Evolutionary conservation across 1,140 invertebrate genomes (phyloP).

Genomic region (Laupala kohalensis): DNA sequence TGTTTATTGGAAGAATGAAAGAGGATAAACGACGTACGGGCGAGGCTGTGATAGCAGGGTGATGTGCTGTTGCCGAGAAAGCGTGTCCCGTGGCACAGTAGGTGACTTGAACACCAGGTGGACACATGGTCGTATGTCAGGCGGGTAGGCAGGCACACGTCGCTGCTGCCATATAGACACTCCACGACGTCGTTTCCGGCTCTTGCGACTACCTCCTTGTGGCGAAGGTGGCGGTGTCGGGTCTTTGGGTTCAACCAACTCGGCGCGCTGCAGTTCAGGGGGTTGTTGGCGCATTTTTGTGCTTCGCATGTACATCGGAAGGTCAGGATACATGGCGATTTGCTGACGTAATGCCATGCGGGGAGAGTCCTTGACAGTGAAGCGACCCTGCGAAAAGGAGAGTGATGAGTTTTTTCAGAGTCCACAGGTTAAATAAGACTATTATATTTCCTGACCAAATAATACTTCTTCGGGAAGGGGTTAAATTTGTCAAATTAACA

Average conservation of each 20-base stretch:
- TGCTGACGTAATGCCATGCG: too few relatives aligned
- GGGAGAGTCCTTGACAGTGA: too few relatives aligned
- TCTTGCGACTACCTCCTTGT: not conserved
- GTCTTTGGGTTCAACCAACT: not conserved
- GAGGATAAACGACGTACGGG: not conserved
- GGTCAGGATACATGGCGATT: too few relatives aligned
- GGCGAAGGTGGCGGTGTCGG: not conserved
- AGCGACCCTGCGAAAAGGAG: too few relatives aligned
- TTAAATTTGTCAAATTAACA: too few relatives aligned
- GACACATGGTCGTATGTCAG: not conserved
- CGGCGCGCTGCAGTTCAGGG: not conserved
- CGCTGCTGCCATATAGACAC: not conserved
- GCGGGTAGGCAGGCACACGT: too few relatives aligned
- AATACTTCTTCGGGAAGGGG: too few relatives aligned
- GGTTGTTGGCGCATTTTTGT: not conserved
- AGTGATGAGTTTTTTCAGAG: too few relatives aligned
- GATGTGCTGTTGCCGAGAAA: not conserved
- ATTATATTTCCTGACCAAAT: too few relatives aligned
- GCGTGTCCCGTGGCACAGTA: not conserved
- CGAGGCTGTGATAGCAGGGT: not conserved
- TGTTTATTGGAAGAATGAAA: too few relatives aligned
- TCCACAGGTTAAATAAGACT: too few relatives aligned
- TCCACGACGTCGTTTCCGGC: not conserved
- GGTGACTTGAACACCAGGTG: not conserved
- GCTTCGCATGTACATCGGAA: too few relatives aligned